phyloP scores from a whole-genome alignment of 1,140 invertebrate species.

The Arctopsyche grandis region DNA sequence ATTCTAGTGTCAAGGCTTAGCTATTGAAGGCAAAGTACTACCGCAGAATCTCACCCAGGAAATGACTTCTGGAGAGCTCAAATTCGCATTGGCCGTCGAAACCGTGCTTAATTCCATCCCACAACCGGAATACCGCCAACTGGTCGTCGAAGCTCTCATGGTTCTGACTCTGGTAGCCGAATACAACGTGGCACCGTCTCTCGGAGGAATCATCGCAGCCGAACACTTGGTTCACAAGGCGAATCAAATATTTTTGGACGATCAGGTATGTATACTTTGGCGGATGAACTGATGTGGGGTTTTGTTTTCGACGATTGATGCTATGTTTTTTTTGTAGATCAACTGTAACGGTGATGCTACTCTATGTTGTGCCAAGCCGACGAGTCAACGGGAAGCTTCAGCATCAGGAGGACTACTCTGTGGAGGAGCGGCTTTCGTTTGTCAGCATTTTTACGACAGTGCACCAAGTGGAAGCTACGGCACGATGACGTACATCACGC shows the following conservation, averaged over 20 bases:
- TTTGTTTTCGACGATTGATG: too few relatives aligned
- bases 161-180: constrained; percentile 92
- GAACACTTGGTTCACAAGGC: constrained; percentile 94
- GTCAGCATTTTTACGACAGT: constrained; percentile 97
- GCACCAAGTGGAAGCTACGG: constrained; percentile 97
- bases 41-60: constrained; percentile 93
- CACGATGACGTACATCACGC: constrained; percentile 97
- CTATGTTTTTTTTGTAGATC: constrained; percentile 70
- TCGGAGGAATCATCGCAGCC: constrained; percentile 89
- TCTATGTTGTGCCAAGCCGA: constrained; percentile 86
- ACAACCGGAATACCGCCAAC: constrained; percentile 97
- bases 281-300: background rate
- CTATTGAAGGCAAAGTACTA: constrained; percentile 89
- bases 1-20: constrained; percentile 87
- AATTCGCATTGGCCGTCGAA: constrained; percentile 98
- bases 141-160: constrained; percentile 98
- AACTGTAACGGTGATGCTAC: constrained; percentile 89
- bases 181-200: constrained; percentile 79
- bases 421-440: constrained; percentile 93
- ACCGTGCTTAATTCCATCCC: constrained; percentile 97
- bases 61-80: constrained; percentile 98
- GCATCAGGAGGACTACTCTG: constrained; percentile 78
- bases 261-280: constrained; percentile 77
- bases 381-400: constrained; percentile 70
- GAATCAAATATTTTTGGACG: constrained; percentile 94